Conservation (phyloP, 1,140 invertebrate genomes). For the Bombus haemorrhoidalis region DNA sequence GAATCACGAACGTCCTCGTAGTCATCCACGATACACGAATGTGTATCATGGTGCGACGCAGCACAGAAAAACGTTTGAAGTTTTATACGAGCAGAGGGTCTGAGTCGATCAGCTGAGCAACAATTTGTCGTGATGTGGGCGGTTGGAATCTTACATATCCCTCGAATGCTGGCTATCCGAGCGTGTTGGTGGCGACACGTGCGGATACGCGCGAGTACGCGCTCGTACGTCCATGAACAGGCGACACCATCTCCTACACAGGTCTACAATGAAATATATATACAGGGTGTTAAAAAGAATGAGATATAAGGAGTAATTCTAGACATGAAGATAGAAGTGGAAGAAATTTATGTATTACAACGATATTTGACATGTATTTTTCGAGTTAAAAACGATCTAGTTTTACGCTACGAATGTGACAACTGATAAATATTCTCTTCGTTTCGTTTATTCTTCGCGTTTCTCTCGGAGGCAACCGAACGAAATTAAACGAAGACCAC, state of each 20-base stretch:
- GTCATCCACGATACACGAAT: conserved; percentile 17
- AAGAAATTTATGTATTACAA: too few relatives aligned
- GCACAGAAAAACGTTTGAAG: conserved; percentile 45
- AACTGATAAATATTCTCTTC: too few relatives aligned
- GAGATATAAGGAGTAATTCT: too few relatives aligned
- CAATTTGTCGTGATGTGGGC: conserved; percentile 69
- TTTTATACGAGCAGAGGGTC: conserved; percentile 21
- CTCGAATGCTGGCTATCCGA: conserved; percentile 35
- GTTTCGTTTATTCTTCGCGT: too few relatives aligned
- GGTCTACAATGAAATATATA: neutral
- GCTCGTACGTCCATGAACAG: neutral
- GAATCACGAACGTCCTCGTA: conserved; percentile 48
- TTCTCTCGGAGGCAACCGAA: too few relatives aligned
- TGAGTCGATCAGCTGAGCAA: conserved; percentile 63
- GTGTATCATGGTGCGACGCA: conserved; percentile 38
- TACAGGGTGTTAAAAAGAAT: neutral
- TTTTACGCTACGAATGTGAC: too few relatives aligned
- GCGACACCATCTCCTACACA: neutral
- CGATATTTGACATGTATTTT: too few relatives aligned
- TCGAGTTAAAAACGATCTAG: too few relatives aligned
- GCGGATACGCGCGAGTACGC: conserved; percentile 16
- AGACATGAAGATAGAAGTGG: too few relatives aligned
- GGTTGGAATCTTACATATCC: conserved; percentile 70
- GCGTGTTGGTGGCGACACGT: conserved; percentile 41
- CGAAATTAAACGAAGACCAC: too few relatives aligned